Evolutionary conservation across 2,888 invertebrate species (phyloP), one percentile per base, ranked within the genome.

Genomic region (Eucriotettix oculatus): DNA sequence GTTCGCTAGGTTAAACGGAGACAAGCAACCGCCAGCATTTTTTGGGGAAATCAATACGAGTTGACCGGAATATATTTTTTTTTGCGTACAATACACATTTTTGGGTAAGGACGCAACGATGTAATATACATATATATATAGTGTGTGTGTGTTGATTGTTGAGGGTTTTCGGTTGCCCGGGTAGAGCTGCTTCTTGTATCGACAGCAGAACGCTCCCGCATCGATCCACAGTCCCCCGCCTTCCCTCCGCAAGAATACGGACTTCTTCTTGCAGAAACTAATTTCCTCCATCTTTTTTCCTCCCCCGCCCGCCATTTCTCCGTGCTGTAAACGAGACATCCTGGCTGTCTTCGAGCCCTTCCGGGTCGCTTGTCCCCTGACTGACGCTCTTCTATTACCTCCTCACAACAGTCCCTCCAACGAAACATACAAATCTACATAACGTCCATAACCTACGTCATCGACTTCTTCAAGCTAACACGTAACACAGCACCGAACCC

Each of bases 211-310:
- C 29, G 29, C 29, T 29, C 29, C 48, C n/a, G 48, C 48, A 48
- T 48, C 48, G 48, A 48, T 48, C 48, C 48, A n/a, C 48, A 48
- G 48, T 14, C 48, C 48, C 48, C 29, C 29, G 29, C 29, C 48
- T 48, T 48, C n/a, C 48, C 48, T 14, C 48, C 14, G 48, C 48
- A n/a, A n/a, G 48, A n/a, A 12, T 12, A n/a, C 48, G 48, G 48
- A 48, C 48, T 48, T 48, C 54, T 60, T 60, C 60, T 60, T 42
- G 54, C 60, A 54, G 48, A 60, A 60, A 60, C 60, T 60, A 60
- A 60, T 60, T 60, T 60, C 57, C 57, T 58, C 60, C 56, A 41
- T 42, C 59, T 56, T 56, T 54, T 17, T 16, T 16, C n/a, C 54
- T 54, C 5, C 54, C 16, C 17, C 54, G 11, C 54, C 10, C 17